Evolutionary conservation across 2,113 vertebrate genomes (phyloP).

Genomic region (Bambusicola thoracicus): DNA sequence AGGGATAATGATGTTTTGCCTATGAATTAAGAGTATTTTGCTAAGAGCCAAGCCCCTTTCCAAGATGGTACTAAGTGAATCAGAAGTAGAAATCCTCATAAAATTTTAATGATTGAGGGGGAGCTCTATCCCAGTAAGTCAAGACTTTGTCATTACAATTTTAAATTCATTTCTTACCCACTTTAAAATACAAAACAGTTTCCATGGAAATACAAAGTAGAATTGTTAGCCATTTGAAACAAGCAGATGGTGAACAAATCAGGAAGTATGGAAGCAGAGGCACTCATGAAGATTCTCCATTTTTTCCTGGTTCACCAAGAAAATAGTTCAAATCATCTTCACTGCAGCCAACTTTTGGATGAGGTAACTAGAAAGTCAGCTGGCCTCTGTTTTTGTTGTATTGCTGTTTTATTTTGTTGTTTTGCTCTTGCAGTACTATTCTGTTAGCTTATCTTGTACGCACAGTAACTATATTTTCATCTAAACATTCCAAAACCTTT

Average conservation of each 20-base stretch:
- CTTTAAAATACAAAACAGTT: conserved; percentile 57
- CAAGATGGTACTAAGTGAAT: background rate
- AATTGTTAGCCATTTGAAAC: conserved; percentile 41
- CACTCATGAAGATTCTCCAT: background rate
- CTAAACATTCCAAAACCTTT: background rate
- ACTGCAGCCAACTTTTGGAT: background rate
- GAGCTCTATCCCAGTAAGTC: background rate
- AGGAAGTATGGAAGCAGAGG: background rate
- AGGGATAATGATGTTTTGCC: conserved; percentile 17
- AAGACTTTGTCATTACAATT: conserved; percentile 26
- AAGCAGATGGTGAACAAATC: conserved; percentile 19
- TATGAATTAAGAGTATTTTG: background rate
- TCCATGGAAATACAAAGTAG: conserved; percentile 32
- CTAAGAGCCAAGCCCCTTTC: conserved; percentile 12
- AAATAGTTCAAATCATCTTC: background rate
- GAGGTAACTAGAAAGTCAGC: background rate
- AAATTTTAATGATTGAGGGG: conserved; percentile 30
- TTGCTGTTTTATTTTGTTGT: too few species aligned
- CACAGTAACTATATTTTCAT: background rate
- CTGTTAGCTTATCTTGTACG: background rate
- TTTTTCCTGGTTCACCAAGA: conserved; percentile 3
- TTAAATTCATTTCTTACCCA: conserved; percentile 32
- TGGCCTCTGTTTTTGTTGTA: background rate
- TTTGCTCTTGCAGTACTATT: background rate
- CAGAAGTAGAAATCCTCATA: conserved; percentile 11